Conservation (phyloP, 2,888 invertebrate genomes). For the Drosophila heteroneura region DNA sequence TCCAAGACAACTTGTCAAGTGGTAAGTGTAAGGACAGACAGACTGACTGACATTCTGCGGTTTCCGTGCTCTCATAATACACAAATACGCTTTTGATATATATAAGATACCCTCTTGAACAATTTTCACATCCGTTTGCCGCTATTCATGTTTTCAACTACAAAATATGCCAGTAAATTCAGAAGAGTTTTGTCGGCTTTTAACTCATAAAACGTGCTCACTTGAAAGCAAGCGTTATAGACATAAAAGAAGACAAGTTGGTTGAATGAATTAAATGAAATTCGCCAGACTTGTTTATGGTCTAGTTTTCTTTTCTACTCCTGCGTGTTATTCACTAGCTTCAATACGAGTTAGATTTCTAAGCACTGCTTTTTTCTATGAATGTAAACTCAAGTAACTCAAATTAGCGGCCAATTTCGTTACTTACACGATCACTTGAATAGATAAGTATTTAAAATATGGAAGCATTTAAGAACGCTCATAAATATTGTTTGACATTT, state of each 20-base stretch:
- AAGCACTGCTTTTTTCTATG: background rate
- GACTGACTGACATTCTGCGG: constrained; percentile 5
- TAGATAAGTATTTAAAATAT: background rate
- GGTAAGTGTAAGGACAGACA: background rate
- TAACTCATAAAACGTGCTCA: background rate
- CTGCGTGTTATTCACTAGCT: background rate
- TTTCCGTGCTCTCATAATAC: constrained; percentile 18
- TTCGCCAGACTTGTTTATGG: background rate
- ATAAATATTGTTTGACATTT: background rate
- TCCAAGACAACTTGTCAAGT: constrained; percentile 33
- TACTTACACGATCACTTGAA: background rate
- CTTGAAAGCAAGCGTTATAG: constrained; percentile 1
- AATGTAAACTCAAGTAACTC: background rate
- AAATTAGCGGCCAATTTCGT: background rate
- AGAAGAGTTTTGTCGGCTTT: constrained; percentile 4
- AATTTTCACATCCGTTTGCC: constrained; percentile 9
- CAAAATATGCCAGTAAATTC: constrained; percentile 8
- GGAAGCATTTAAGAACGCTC: background rate
- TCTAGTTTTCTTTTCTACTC: background rate
- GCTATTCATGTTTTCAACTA: constrained; percentile 5
- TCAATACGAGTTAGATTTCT: background rate
- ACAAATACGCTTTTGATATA: background rate
- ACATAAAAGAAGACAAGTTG: constrained; percentile 3
- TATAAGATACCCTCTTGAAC: constrained; percentile 1
- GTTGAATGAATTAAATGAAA: constrained; percentile 3